Evolutionary conservation across 2,797 vertebrate genomes (phyloP), one percentile per base, ranked within the genome.

Genomic region (Mergus octosetaceus): DNA sequence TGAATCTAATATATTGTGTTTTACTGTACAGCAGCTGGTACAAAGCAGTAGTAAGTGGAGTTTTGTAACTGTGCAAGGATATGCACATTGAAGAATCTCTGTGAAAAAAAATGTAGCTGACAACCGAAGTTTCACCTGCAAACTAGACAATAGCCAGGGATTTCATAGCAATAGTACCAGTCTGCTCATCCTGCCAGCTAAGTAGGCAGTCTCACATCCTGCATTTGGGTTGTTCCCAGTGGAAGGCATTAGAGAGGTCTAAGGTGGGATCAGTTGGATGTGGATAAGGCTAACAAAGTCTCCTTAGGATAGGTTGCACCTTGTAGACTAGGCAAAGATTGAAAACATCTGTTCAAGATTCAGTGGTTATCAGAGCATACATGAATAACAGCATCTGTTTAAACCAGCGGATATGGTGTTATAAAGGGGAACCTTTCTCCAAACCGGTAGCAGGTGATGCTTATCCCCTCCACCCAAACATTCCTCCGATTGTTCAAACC

Each of bases 201-300:
- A 39, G 22, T n/a, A 27, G 82, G 77, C 54, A 73, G 51, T 57
- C 53, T 11, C 0, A 0, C 36, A n/a, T 32, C 61, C 53, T 68
- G 66, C 68, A 11, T 39, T 68, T 81, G 2, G 0, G 74, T 20
- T 0, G 2, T 19, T 89, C 24, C 43, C 28, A 2, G 5, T 4
- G 60, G 14, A 36, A 66, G 43, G 30, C 28, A 5, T 3, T 53
- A 65, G 60, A 28, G 9, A 39, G 16, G 53, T 12, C 41, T 10
- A 3, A 45, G 49, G 9, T 17, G 58, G 71, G 9, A 56, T 53
- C 5, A 25, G 4, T 3, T 32, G 32, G 9, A 3, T 38, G 20
- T 51, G 34, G 13, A 8, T 36, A 47, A n/a, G 36, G 56, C 18
- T 9, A 45, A 13, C 16, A 28, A 20, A 22, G 41, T 19, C 20